Evolutionary conservation across 2,888 invertebrate genomes (phyloP).

Genomic region (Cyrtodaria siliqua): DNA sequence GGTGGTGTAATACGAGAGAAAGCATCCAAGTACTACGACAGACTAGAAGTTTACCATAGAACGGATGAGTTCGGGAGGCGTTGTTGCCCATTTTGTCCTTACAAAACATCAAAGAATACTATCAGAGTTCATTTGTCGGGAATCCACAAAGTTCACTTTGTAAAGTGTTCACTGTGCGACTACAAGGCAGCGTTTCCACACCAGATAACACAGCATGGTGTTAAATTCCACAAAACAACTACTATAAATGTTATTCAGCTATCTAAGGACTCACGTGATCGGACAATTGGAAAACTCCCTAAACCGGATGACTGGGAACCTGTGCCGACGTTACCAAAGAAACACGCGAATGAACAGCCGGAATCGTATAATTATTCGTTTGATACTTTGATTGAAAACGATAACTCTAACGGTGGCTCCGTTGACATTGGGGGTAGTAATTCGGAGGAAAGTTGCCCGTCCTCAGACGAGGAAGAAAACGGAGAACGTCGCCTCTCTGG

Average conservation of each 20-base stretch:
- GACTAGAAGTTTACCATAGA: conserved; percentile 58
- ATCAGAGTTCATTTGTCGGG: conserved; percentile 63
- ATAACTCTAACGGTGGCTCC: conserved; percentile 11
- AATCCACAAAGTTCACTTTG: conserved; percentile 60
- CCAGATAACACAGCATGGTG: conserved; percentile 57
- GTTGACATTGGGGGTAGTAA: conserved; percentile 36
- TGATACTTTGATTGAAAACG: conserved; percentile 4
- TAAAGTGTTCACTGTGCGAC: conserved; percentile 60
- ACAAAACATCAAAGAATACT: conserved; percentile 61
- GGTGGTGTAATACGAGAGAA: conserved; percentile 42
- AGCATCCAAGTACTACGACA: conserved; percentile 53
- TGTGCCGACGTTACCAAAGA: no score
- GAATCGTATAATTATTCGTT: conserved; percentile 12
- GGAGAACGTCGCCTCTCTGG: conserved; percentile 10
- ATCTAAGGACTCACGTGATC: conserved; percentile 55
- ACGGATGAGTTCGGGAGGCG: conserved; percentile 55
- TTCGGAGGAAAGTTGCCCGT: conserved; percentile 26
- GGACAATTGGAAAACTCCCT: conserved; percentile 36
- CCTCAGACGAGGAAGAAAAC: conserved; percentile 24
- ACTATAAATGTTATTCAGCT: conserved; percentile 59
- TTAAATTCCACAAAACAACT: conserved; percentile 54
- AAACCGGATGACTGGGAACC: conserved; percentile 1
- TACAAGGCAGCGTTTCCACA: conserved; percentile 64
- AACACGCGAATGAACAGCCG: background rate
- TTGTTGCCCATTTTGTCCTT: conserved; percentile 63